Conservation (phyloP, 2,797 vertebrate genomes). For the Calcarius lapponicus region DNA sequence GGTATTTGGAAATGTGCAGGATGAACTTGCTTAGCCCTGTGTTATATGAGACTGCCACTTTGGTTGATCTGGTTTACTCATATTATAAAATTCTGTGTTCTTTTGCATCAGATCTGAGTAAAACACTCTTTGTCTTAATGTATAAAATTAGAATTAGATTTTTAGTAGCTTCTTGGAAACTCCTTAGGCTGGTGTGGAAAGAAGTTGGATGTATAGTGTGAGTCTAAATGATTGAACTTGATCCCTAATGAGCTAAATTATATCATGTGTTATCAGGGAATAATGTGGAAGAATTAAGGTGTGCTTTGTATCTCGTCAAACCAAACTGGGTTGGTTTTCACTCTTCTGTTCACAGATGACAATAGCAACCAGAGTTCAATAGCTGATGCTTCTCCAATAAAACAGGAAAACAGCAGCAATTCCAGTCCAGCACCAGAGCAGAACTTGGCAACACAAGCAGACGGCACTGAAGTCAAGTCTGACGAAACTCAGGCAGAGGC, state of each 20-base stretch:
- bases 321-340: background rate
- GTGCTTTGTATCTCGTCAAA: background rate
- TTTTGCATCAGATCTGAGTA: background rate
- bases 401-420: slow-evolving; percentile 96
- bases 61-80: background rate
- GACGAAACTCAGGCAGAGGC: slow-evolving; percentile 85
- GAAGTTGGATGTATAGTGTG: background rate
- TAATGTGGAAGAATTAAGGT: background rate
- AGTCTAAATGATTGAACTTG: background rate
- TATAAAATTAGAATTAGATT: background rate
- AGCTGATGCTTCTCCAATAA: slow-evolving; percentile 95
- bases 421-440: slow-evolving; percentile 94
- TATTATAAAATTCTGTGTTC: background rate
- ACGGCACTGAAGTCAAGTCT: slow-evolving; percentile 77
- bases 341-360: slow-evolving; percentile 81
- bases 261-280: background rate
- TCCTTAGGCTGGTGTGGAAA: background rate
- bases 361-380: slow-evolving; percentile 99
- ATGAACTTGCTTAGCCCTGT: background rate
- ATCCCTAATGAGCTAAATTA: background rate
- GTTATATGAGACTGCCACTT: background rate
- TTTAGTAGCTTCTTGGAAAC: background rate
- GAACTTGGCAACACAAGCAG: slow-evolving; percentile 66
- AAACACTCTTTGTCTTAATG: background rate
- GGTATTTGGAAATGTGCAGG: background rate